Evolutionary conservation across 2,113 vertebrate species (phyloP).

Genomic region (Tapirus terrestris): DNA sequence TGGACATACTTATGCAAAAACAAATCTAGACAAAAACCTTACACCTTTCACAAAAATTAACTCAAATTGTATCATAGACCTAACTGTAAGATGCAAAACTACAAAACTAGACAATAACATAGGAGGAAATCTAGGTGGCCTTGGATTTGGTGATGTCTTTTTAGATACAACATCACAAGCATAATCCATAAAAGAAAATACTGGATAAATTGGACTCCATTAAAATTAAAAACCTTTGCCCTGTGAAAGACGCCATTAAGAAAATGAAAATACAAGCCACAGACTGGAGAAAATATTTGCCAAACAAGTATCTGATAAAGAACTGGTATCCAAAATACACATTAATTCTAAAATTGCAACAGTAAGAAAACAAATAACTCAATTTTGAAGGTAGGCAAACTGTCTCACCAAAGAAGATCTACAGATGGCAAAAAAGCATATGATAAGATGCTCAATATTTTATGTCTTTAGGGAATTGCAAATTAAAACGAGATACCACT

Average conservation of each 20-base stretch:
- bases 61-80: background rate
- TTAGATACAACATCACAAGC: background rate
- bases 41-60: background rate
- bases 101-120: background rate
- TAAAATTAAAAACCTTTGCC: background rate
- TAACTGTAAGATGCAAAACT: background rate
- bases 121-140: background rate
- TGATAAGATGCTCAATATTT: background rate
- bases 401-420: background rate
- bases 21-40: background rate
- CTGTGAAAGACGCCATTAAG: background rate
- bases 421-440: background rate
- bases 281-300: background rate
- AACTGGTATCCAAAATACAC: background rate
- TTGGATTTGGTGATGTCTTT: background rate
- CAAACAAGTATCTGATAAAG: background rate
- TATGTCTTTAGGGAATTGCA: background rate
- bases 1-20: background rate
- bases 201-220: background rate
- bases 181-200: background rate
- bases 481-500: background rate
- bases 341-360: background rate
- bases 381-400: background rate
- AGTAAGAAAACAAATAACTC: background rate
- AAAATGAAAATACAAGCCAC: background rate